These are phyloP conservation scores for Apolygus lucorum DNA, from an alignment of 1,140 invertebrate species.

Conservation along the genomic window DNA sequence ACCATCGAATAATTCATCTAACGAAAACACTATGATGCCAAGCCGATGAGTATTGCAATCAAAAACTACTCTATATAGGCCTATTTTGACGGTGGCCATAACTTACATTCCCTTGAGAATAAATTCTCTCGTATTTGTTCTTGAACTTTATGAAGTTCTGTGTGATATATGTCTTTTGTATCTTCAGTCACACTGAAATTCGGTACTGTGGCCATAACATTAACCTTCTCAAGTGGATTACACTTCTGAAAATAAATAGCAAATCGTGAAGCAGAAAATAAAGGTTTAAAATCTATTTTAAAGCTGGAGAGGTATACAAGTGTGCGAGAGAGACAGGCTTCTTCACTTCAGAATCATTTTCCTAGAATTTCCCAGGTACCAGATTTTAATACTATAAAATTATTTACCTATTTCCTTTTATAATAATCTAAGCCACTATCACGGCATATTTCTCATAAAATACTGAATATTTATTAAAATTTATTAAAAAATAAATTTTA, in stretches of 20 bases:
- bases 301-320: background rate
- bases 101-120: background rate
- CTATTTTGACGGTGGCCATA: background rate
- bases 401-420: too few relatives aligned
- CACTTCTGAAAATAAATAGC: background rate
- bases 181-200: background rate
- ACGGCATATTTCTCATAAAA: too few relatives aligned
- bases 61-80: too few relatives aligned
- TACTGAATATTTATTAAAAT: too few relatives aligned
- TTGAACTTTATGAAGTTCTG: background rate
- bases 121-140: background rate
- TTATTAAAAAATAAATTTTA: too few relatives aligned
- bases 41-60: too few relatives aligned
- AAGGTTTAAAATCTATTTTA: too few relatives aligned
- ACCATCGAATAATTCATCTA: too few relatives aligned
- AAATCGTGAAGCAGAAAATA: too few relatives aligned
- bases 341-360: background rate
- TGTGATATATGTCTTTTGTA: slow-evolving; percentile 1
- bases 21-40: too few relatives aligned
- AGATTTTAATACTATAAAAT: background rate
- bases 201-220: background rate
- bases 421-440: too few relatives aligned
- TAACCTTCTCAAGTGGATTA: background rate
- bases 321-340: background rate
- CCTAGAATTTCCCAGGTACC: background rate